Base-by-base conservation (phyloP, 2,113 vertebrate species). In the Plecotus auritus region DNA sequence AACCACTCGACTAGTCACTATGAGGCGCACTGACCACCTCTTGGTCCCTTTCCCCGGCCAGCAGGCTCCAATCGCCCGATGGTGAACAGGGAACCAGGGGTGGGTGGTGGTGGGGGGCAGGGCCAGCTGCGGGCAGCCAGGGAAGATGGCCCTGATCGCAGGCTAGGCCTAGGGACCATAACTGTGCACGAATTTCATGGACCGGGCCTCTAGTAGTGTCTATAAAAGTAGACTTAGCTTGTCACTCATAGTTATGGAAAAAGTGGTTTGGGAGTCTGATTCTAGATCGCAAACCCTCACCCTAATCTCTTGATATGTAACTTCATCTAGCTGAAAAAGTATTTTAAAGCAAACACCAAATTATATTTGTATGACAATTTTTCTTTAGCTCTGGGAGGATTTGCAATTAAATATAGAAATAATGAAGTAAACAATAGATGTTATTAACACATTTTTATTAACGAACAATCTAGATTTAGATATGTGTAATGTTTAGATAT, bases 401-500 rank as follows among this genome's bases (percentile, higher is more conserved):
- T 40, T 92, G 49, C 10, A 66, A 61, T 91, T 91, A 61, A 67
- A 61, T 49, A 40, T 49, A 54, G 26, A 94, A 89, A 70, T 14
- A 1, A 56, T 89, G 28, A 85, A 22, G 59, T 61, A 82, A 49
- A 40, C 81, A 91, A 88, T 51, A 9, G 10, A 9, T 37, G 51
- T 13, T 51, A 56, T 86, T 77, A 51, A 61, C 23, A 9, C 40
- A 26, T 51, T 28, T 35, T 85, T 80, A 28, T 67, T 67, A 91
- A 61, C 7, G 17, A 69, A 51, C 67, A 28, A 80, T 69, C 18
- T 74, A 14, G 76, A 37, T 74, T 95, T 78, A 85, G 3, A 47
- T 76, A 73, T 85, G 83, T 84, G 56, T n/a, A 70, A 69, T 69
- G 26, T 88, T 96, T 73, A 45, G 78, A 73, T 72, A 93, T 66